Conservation (phyloP, 2,888 invertebrate species). For the Cancer borealis region DNA sequence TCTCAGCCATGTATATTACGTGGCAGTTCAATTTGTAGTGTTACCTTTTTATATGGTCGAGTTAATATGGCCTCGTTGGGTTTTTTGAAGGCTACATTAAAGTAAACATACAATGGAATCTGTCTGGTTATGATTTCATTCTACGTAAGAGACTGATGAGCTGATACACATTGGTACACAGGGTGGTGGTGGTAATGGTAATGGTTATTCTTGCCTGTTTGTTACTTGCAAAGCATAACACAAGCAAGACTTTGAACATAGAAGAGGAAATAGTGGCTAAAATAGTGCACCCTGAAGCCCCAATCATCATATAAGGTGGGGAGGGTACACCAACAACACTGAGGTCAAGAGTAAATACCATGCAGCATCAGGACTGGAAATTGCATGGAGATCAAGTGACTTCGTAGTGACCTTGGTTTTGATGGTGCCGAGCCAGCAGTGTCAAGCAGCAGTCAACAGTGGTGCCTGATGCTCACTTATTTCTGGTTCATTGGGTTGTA, state of each 20-base stretch:
- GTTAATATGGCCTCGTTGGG: not conserved
- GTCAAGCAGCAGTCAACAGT: no score
- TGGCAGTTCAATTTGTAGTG: not conserved
- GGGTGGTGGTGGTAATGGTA: not conserved
- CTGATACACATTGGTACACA: not conserved
- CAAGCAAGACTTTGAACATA: not conserved
- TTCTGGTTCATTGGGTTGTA: no score
- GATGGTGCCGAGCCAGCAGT: no score
- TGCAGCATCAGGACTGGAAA: no score
- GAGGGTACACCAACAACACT: no score
- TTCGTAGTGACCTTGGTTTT: no score
- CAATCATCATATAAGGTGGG: no score
- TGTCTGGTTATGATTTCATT: not conserved
- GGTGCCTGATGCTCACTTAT: no score
- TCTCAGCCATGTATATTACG: not conserved
- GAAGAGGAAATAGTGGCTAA: not conserved
- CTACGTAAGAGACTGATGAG: not conserved
- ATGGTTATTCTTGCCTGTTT: not conserved
- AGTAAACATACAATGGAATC: not conserved
- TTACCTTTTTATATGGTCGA: constrained; percentile 23
- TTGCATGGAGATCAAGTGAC: no score
- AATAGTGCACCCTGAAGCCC: no score
- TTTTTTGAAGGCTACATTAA: not conserved
- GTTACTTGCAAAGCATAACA: not conserved
- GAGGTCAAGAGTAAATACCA: no score